phyloP scores from a whole-genome alignment of 2,113 vertebrate species.

The Hyperoodon ampullatus region DNA sequence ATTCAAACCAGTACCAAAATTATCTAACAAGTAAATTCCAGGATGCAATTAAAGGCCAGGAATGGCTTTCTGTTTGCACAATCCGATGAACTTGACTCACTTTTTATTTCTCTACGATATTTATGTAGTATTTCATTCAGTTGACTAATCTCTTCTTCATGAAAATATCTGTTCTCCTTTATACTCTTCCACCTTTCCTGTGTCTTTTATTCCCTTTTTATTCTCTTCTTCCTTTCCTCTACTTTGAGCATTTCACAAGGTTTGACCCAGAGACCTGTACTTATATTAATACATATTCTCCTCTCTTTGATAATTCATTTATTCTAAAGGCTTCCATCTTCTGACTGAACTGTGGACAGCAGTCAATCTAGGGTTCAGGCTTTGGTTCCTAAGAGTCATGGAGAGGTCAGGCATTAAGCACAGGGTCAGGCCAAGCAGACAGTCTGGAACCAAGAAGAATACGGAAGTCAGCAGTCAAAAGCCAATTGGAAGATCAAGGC shows the following conservation, averaged over 20 bases:
- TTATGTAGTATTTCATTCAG: slow-evolving; percentile 3
- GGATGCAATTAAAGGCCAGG: slow-evolving; percentile 16
- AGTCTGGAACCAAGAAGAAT: slow-evolving; percentile 73
- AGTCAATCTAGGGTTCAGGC: slow-evolving; percentile 27
- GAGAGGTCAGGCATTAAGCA: slow-evolving; percentile 74
- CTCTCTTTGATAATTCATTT: slow-evolving; percentile 50
- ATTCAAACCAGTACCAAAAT: slow-evolving; percentile 38
- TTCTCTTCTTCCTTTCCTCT: background rate
- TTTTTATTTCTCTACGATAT: background rate
- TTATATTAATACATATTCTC: slow-evolving; percentile 57
- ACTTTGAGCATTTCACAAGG: slow-evolving; percentile 23
- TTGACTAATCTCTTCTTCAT: slow-evolving; percentile 41
- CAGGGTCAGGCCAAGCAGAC: slow-evolving; percentile 75
- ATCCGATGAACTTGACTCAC: background rate
- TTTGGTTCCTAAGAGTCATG: slow-evolving; percentile 64
- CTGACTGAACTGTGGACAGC: slow-evolving; percentile 57
- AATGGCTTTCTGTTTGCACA: background rate
- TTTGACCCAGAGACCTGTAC: slow-evolving; percentile 38
- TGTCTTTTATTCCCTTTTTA: background rate
- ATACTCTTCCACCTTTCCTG: background rate
- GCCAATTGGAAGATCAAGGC: slow-evolving; percentile 63
- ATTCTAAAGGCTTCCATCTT: slow-evolving; percentile 60
- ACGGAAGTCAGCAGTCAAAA: slow-evolving; percentile 70
- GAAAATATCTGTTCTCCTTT: slow-evolving; percentile 31
- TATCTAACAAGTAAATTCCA: slow-evolving; percentile 47